Base-by-base conservation (phyloP, 2,113 vertebrate genomes). In the Beaufortia kweichowensis region DNA sequence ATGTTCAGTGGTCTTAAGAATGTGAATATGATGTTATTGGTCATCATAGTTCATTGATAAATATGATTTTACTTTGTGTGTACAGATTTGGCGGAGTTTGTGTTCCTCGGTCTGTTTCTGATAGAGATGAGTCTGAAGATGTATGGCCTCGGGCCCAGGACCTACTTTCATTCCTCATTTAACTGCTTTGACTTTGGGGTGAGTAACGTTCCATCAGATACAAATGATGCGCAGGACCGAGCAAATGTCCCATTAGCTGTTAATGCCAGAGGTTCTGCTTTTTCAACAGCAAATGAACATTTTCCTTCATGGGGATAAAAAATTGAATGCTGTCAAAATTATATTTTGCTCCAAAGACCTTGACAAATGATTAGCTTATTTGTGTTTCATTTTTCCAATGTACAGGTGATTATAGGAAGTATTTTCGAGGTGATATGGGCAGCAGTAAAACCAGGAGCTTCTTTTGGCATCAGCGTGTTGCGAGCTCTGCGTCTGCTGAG, bases 161-260 rank as follows among this genome's bases (percentile, higher is more conserved):
- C 94, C 83, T 99, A 99, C 86, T 99, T 98, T 86, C 95, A 97
- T 77, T 98, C 97, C 2, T 98, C 96, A 0, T 99, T 99, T 91
- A 99, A 99, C 90, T 98, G 96, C 85, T 99, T 99, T 35, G 96
- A 99, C 87, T 99, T 98, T 80, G 96, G 94, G 92, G 97, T 98
- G 84, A 95, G 96, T 77, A 2, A 0, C 31, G 33, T 65, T 23
- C 46, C 9, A 14, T 39, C 33, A 6, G 41, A 35, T 57, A 55
- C 28, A 9, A 53, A 41, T 31, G 31, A 74, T 59, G 56, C 33
- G 12, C 7, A 28, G 24, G 61, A 60, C 46, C 57, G 12, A 29
- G 15, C 19, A 53, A 11, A 15, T 68, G 43, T 53, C 31, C 21
- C 29, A 15, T 70, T 70, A 55, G 17, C 48, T 31, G 28, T 31